Evolutionary conservation across 2,797 vertebrate genomes (phyloP).

Genomic region (Philypnodon macrostomus): DNA sequence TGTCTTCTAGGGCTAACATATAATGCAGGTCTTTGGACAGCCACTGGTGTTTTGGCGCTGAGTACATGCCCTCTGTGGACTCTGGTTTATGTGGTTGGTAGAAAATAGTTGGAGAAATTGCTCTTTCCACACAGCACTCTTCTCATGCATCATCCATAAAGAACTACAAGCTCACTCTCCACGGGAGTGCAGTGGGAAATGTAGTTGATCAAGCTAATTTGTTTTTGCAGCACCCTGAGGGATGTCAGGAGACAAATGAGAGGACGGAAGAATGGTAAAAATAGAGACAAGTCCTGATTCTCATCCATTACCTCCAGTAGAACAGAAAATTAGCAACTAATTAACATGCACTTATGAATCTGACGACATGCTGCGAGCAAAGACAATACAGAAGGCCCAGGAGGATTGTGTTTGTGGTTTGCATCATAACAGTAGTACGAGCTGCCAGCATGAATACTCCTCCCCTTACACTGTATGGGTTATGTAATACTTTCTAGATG

Average conservation of each 20-base stretch:
- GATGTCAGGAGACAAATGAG: conserved; percentile 35
- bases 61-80: neutral
- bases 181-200: conserved; percentile 38
- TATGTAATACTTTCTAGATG: conserved; percentile 27
- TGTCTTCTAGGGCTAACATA: neutral
- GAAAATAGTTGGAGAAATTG: conserved; percentile 13
- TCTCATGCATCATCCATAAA: conserved; percentile 29
- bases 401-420: conserved; percentile 4
- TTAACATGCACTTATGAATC: conserved; percentile 49
- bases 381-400: conserved; percentile 9
- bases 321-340: conserved; percentile 40
- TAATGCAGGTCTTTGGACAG: neutral
- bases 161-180: conserved; percentile 23
- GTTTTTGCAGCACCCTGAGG: conserved; percentile 36
- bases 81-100: conserved; percentile 3
- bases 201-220: conserved; percentile 42
- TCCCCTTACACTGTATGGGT: conserved; percentile 15
- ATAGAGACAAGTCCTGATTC: conserved; percentile 42
- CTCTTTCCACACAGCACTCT: conserved; percentile 9
- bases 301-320: conserved; percentile 44
- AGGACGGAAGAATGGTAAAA: conserved; percentile 34
- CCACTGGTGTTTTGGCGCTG: neutral
- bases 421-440: conserved; percentile 16
- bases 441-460: conserved; percentile 8
- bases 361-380: conserved; percentile 31